Evolutionary conservation across 2,888 invertebrate genomes (phyloP).

Genomic region (Phorcus lineatus): DNA sequence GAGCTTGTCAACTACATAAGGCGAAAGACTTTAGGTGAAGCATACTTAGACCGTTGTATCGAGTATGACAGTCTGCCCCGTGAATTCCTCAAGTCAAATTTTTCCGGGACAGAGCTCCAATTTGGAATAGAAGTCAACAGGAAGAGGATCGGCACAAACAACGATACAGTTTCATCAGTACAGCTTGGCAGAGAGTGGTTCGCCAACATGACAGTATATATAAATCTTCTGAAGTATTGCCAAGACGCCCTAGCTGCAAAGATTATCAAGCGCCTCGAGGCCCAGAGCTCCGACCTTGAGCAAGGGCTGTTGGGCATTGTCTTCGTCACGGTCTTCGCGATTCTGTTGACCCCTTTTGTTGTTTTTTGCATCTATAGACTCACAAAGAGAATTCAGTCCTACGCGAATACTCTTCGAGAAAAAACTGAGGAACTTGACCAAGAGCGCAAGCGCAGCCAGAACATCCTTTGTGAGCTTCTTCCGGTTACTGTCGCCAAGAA

Average conservation of each 20-base stretch:
- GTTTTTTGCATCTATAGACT: conserved; percentile 41
- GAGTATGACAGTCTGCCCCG: conserved; percentile 3
- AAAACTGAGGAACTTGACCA: conserved; percentile 45
- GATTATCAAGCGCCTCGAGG: background rate
- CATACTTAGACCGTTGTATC: conserved; percentile 1
- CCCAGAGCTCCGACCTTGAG: background rate
- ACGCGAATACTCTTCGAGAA: conserved; percentile 36
- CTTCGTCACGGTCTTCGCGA: conserved; percentile 34
- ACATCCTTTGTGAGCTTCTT: conserved; percentile 49
- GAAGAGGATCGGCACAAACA: background rate
- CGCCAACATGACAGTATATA: conserved; percentile 33
- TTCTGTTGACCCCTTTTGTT: conserved; percentile 42
- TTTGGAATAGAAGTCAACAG: background rate
- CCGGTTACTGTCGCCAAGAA: conserved; percentile 49
- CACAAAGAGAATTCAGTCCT: conserved; percentile 27
- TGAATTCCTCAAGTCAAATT: background rate
- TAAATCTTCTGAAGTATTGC: conserved; percentile 27
- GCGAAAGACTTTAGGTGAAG: conserved; percentile 23
- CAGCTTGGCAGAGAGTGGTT: conserved; percentile 28
- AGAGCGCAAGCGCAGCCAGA: conserved; percentile 52
- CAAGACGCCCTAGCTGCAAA: conserved; percentile 3
- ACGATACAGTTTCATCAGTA: conserved; percentile 11
- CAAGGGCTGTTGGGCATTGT: conserved; percentile 11
- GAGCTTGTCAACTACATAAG: conserved; percentile 27
- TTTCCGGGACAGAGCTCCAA: background rate